These are phyloP conservation scores for Capricornis sumatraensis DNA, from an alignment of 2,113 vertebrate genomes.

Conservation along the genomic window DNA sequence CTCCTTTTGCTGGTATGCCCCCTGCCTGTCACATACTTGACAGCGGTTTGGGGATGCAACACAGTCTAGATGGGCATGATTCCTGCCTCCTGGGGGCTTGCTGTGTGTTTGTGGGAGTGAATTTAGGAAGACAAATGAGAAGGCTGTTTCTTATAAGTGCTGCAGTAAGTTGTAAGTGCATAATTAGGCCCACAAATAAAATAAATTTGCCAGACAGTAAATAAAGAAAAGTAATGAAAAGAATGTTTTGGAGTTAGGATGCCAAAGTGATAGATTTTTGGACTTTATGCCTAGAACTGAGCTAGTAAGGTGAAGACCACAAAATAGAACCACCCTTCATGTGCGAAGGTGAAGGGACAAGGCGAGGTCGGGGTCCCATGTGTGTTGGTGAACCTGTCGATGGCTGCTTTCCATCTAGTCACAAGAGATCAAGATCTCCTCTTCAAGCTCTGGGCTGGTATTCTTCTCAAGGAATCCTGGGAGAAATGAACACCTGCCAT, in stretches of 20 bases:
- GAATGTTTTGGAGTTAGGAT: neutral
- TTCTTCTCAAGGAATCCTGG: neutral
- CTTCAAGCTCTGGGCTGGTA: neutral
- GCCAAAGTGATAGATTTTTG: neutral
- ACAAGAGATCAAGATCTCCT: neutral
- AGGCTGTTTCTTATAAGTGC: neutral
- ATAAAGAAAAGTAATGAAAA: neutral
- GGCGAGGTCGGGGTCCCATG: neutral
- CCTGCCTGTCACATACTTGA: accelerated
- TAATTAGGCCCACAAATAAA: neutral
- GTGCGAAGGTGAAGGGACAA: neutral
- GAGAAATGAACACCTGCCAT: neutral
- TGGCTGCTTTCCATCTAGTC: neutral
- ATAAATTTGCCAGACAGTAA: neutral
- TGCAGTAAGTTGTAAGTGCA: neutral
- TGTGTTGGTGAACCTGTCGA: accelerated
- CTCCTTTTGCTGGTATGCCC: neutral
- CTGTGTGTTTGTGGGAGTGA: neutral
- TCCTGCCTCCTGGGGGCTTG: neutral
- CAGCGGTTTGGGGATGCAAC: neutral
- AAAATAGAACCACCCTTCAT: neutral
- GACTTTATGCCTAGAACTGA: neutral
- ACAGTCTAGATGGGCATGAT: accelerated
- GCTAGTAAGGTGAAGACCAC: neutral
- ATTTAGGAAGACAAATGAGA: neutral